Percentiles rank a stretch among this genome's conserved stretches.
Conservation (phyloP, 2,888 invertebrate species). For the Cryptocheilus praepositus region DNA sequence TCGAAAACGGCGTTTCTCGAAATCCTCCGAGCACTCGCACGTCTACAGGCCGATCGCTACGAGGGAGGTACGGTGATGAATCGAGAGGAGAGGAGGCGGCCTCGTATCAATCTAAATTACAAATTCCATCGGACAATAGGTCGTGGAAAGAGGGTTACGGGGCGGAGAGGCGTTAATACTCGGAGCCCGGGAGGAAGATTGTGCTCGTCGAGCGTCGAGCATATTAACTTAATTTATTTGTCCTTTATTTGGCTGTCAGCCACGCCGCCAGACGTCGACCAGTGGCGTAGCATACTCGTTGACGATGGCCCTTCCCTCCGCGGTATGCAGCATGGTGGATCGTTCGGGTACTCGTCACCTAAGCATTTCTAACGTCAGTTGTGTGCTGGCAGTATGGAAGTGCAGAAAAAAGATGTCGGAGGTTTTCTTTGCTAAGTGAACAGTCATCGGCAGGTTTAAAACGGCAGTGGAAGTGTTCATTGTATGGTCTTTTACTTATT, state of each 20-base stretch:
- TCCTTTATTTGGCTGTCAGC: conserved; percentile 74
- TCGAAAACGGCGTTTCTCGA: conserved; percentile 55
- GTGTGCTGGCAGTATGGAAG: no score
- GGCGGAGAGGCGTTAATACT: conserved; percentile 49
- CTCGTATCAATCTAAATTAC: conserved; percentile 74
- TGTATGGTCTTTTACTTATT: no score
- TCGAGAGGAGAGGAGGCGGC: conserved; percentile 36
- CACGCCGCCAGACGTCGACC: conserved; percentile 60
- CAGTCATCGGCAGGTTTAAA: no score
- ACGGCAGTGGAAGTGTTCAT: no score
- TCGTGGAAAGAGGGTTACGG: conserved; percentile 37
- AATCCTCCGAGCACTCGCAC: conserved; percentile 42
- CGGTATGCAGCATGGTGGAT: no score
- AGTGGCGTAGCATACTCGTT: conserved; percentile 51
- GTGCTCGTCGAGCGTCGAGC: conserved; percentile 59
- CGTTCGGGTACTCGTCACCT: no score
- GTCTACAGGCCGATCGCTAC: conserved; percentile 19
- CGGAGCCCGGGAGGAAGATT: conserved; percentile 43
- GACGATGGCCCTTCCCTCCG: conserved; percentile 27
- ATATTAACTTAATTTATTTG: conserved; percentile 74
- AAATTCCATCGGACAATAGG: conserved; percentile 72
- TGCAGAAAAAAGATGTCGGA: no score
- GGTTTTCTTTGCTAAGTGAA: no score
- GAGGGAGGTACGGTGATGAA: conserved; percentile 28
- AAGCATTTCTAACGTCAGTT: no score